Evolutionary conservation across 2,888 invertebrate genomes (phyloP).

Genomic region (Nemotelus nigrinus): DNA sequence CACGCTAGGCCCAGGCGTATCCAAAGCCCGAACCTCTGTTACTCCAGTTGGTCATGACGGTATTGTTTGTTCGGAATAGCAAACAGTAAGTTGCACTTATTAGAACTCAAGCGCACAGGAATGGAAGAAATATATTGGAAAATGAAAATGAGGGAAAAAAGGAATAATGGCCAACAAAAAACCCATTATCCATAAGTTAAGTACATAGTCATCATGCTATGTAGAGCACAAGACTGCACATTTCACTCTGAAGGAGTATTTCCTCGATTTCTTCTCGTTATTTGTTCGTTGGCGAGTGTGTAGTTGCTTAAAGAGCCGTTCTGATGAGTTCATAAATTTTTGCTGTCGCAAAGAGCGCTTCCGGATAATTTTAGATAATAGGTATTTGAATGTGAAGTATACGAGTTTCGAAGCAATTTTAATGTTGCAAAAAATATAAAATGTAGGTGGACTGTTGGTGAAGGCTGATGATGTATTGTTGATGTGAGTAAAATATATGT

Average conservation of each 20-base stretch:
- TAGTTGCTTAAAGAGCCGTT: slow-evolving; percentile 10
- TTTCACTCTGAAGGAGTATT: neutral
- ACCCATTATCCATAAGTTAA: slow-evolving; percentile 30
- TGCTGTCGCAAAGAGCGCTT: slow-evolving; percentile 35
- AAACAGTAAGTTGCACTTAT: slow-evolving; percentile 6
- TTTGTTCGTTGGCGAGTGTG: neutral
- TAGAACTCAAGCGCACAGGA: slow-evolving; percentile 22
- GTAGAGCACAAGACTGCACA: slow-evolving; percentile 12
- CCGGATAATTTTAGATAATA: slow-evolving; percentile 41
- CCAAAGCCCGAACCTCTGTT: slow-evolving; percentile 1
- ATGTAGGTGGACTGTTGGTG: too few relatives aligned
- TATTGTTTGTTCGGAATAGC: slow-evolving; percentile 6
- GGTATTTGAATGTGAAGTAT: slow-evolving; percentile 3
- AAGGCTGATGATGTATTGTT: too few relatives aligned
- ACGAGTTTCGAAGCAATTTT: too few relatives aligned
- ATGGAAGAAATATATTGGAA: slow-evolving; percentile 38
- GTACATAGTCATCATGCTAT: slow-evolving; percentile 11
- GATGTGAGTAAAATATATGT: too few relatives aligned
- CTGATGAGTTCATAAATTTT: slow-evolving; percentile 40
- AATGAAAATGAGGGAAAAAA: slow-evolving; percentile 22
- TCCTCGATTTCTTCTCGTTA: neutral
- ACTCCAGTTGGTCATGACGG: slow-evolving; percentile 2
- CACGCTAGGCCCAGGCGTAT: neutral
- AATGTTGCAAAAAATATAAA: too few relatives aligned
- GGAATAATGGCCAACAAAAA: slow-evolving; percentile 34